These are phyloP conservation scores for Cynopterus sphinx DNA, from an alignment of 2,797 vertebrate genomes.

Conservation along the genomic window DNA sequence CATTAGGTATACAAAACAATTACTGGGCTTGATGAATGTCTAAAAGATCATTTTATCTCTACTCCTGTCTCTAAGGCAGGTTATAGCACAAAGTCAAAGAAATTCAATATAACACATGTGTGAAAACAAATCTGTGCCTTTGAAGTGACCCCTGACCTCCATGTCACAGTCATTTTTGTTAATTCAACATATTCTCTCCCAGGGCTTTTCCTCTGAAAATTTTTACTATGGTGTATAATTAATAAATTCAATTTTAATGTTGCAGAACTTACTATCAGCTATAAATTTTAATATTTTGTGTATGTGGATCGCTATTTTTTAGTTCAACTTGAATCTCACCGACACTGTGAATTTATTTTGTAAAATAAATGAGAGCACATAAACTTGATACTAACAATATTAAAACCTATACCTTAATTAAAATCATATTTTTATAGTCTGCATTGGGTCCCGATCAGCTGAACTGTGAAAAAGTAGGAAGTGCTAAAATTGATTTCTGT, in stretches of 20 bases:
- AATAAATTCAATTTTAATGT: conserved; percentile 13
- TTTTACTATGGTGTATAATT: background rate
- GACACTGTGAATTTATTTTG: background rate
- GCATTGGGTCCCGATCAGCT: background rate
- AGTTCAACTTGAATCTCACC: conserved; percentile 25
- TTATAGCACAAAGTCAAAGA: background rate
- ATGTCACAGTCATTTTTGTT: background rate
- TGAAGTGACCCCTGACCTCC: conserved; percentile 45
- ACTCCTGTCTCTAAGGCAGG: background rate
- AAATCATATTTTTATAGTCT: background rate
- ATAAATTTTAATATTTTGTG: conserved; percentile 16
- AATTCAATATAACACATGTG: conserved; percentile 21
- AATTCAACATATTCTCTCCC: background rate
- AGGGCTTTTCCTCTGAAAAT: background rate
- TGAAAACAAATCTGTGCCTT: conserved; percentile 51
- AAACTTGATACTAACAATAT: background rate
- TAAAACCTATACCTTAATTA: background rate
- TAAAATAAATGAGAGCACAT: background rate
- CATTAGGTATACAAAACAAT: conserved; percentile 19
- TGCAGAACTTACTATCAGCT: background rate
- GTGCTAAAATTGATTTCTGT: background rate
- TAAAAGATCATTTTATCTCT: conserved; percentile 24
- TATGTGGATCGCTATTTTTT: background rate
- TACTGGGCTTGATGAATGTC: background rate
- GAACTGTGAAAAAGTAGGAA: background rate